phyloP scores from a whole-genome alignment of 1,140 invertebrate species.

The Zaprionus camerounensis region DNA sequence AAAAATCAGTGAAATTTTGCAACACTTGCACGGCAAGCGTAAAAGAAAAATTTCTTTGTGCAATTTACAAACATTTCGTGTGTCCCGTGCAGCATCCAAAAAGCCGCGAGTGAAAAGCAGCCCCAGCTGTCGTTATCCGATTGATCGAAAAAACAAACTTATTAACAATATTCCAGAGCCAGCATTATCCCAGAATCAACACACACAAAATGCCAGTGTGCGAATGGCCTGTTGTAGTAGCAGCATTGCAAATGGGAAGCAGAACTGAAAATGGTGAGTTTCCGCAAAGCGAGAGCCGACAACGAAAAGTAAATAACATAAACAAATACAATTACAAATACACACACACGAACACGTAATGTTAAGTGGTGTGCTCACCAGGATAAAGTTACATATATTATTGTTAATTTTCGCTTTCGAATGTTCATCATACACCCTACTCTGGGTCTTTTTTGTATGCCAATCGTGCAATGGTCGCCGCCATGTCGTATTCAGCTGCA shows the following conservation, averaged over 20 bases:
- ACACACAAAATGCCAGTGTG: slow-evolving; percentile 43
- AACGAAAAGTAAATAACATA: slow-evolving; percentile 1
- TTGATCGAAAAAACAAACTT: slow-evolving; percentile 17
- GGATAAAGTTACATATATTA: not conserved
- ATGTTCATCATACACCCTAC: not conserved
- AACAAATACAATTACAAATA: not conserved
- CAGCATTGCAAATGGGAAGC: slow-evolving; percentile 57
- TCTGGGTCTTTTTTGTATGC: not conserved
- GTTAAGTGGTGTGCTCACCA: not conserved
- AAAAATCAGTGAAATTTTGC: slow-evolving; percentile 34
- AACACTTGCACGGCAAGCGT: slow-evolving; percentile 52
- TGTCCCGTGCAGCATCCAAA: slow-evolving; percentile 27
- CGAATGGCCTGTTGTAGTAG: slow-evolving; percentile 33
- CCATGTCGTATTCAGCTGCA: slow-evolving; percentile 9
- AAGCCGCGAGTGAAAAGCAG: slow-evolving; percentile 53
- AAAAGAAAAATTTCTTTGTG: slow-evolving; percentile 62
- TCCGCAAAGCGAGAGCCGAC: not conserved
- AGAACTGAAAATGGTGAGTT: slow-evolving; percentile 77
- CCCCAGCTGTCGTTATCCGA: slow-evolving; percentile 41
- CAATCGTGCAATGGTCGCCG: not conserved
- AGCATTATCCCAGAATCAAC: slow-evolving; percentile 28
- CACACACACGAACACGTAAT: not conserved
- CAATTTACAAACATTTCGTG: slow-evolving; percentile 57
- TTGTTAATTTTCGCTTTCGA: not conserved
- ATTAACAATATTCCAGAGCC: slow-evolving; percentile 36